These are phyloP conservation scores for Hiodon tergisus DNA, from an alignment of 2,113 vertebrate species.

Conservation along the genomic window DNA sequence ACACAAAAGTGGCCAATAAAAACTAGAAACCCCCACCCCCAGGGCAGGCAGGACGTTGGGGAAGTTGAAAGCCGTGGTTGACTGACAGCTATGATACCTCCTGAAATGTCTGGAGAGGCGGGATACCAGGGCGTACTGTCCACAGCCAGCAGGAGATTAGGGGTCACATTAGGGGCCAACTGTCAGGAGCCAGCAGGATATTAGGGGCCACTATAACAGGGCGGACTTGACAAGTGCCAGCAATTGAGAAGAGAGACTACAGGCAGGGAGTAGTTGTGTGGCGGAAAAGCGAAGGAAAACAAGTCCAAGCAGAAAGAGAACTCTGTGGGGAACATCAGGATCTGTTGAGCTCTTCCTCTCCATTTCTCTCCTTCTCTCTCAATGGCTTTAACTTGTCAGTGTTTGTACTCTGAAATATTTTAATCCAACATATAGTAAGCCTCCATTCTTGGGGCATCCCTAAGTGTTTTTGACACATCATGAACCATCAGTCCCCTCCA, in stretches of 20 bases:
- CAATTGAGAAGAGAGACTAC: constrained; percentile 27
- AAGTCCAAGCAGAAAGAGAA: not conserved
- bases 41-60: constrained; percentile 28
- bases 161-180: not conserved
- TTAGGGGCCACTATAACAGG: constrained; percentile 22
- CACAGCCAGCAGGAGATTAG: constrained; percentile 1
- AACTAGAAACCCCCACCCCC: constrained; percentile 32
- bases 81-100: constrained; percentile 39
- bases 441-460: constrained; percentile 23
- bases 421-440: constrained; percentile 14
- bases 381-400: constrained; percentile 26
- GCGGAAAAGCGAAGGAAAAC: not conserved
- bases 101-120: constrained; percentile 36
- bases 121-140: not conserved
- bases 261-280: not conserved
- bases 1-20: constrained; percentile 35
- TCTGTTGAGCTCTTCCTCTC: constrained; percentile 28
- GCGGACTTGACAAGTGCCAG: constrained; percentile 6
- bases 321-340: constrained; percentile 18
- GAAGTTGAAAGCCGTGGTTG: constrained; percentile 33
- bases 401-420: constrained; percentile 20
- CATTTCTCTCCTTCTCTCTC: constrained; percentile 3
- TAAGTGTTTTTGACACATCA: constrained; percentile 11
- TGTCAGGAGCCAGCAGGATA: not conserved
- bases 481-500: not conserved